Percentiles rank a stretch among this genome's conserved stretches.
phyloP scores from a whole-genome alignment of 2,888 invertebrate genomes.

The Bruchidius siliquastri region DNA sequence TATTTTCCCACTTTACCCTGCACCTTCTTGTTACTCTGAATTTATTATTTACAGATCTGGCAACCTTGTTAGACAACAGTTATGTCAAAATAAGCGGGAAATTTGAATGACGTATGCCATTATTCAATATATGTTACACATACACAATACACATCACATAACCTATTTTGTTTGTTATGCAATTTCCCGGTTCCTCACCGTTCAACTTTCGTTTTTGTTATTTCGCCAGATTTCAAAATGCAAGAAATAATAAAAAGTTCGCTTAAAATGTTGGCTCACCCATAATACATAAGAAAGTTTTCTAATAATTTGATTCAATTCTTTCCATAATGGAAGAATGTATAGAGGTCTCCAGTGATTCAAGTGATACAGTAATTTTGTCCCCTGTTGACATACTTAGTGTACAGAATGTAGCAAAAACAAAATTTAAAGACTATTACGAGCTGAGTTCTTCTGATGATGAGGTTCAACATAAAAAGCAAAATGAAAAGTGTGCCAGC shows the following conservation, averaged over 20 bases:
- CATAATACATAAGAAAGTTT: too few relatives aligned
- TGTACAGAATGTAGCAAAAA: neutral
- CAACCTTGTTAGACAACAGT: neutral
- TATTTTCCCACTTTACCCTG: too few relatives aligned
- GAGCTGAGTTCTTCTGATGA: neutral
- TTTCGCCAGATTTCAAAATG: neutral
- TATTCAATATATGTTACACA: too few relatives aligned
- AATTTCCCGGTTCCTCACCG: neutral
- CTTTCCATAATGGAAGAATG: neutral
- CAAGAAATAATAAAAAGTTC: neutral
- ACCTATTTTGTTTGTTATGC: neutral
- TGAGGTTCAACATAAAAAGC: neutral
- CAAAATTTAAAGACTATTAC: neutral
- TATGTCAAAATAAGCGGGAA: neutral
- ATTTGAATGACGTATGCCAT: neutral
- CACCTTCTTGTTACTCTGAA: too few relatives aligned
- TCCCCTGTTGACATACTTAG: neutral
- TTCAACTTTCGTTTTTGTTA: neutral
- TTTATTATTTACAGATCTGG: neutral
- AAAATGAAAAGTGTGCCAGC: neutral
- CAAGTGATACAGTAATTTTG: conserved; percentile 1
- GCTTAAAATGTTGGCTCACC: too few relatives aligned
- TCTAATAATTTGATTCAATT: neutral
- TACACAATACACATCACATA: neutral
- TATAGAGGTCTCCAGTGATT: conserved; percentile 2